Base-by-base conservation (phyloP, 1,140 invertebrate genomes). In the Solenopsis invicta region DNA sequence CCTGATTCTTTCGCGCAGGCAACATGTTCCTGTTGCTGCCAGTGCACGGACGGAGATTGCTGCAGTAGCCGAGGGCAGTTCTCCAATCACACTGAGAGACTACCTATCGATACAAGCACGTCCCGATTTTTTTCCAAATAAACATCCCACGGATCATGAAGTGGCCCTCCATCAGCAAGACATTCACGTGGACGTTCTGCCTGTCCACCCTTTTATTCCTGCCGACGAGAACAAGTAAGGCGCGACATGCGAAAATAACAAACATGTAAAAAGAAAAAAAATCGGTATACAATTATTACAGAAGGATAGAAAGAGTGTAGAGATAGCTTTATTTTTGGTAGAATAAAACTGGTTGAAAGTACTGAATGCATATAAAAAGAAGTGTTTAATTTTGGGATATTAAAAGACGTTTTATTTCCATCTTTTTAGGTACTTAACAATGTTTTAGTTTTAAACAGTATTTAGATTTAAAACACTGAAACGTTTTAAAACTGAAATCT, bases 181-280 rank as follows among this genome's bases (percentile, higher is more conserved):
- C 92, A 21, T 62, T 82, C 62, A 41, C 66, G 5, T 87, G 59
- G 90, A 81, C 69, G 9, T 75, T 87, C 75, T 85, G 61, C 45
- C n/a, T 92, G 41, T 37, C 84, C 52, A 88, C 78, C 21, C 81
- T 94, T 69, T 86, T 94, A 76, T 91, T 93, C n/a, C 89, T 93
- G 64, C 91, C 94, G n/a, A 71, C 90, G 12, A 90, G 87, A 87
- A 93, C 92, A 82, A 91, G 94, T 94, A 86, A 91, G 88, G 5
- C 37, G 12, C 3, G 24, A 48, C 21, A 6, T 12, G 3, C 9
- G 18, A 18, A 48, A 48, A 45, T 29, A 66, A 61, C n/a, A 12
- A 4, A 2, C n/a, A 56, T 4, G 6, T 81, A 0, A 29, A 29
- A 45, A 69, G 48, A 62, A 0, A 29, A 29, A 45, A 69, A 64